A percentile compares a stretch with the other conserved stretches of the same genome.
Conservation (phyloP, 2,888 invertebrate species). For the Drosophila cognata region DNA sequence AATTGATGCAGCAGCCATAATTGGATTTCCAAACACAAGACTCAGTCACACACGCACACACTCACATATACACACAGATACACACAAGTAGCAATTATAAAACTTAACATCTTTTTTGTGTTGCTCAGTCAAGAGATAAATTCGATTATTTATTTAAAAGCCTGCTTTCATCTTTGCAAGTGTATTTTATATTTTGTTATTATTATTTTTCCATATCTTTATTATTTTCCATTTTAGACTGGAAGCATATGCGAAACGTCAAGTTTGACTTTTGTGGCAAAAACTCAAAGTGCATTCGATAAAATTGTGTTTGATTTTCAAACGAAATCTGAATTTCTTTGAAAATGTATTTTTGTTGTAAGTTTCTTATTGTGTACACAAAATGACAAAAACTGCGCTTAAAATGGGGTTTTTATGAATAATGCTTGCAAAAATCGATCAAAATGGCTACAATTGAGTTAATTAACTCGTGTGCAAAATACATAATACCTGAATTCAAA, state of each 20-base stretch:
- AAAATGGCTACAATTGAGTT: background rate
- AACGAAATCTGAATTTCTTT: background rate
- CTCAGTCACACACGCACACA: conserved; percentile 20
- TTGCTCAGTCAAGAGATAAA: conserved; percentile 22
- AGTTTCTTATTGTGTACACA: background rate
- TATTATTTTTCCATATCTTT: background rate
- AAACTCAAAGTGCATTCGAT: background rate
- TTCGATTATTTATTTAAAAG: conserved; percentile 62
- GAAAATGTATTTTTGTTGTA: background rate
- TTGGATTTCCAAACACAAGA: conserved; percentile 32
- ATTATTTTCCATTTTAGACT: background rate
- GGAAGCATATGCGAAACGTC: background rate
- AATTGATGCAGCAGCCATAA: conserved; percentile 50
- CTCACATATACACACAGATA: background rate
- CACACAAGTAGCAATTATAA: conserved; percentile 33
- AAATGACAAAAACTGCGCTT: background rate
- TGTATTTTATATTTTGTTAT: conserved; percentile 23
- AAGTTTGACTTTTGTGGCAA: background rate
- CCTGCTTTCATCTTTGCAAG: conserved; percentile 4
- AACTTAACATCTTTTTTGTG: conserved; percentile 38
- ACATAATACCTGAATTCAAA: background rate
- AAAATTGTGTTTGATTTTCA: background rate
- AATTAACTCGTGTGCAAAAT: background rate
- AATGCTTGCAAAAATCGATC: background rate
- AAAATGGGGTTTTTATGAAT: background rate